These are phyloP conservation scores for Sclerodermus sp. DNA, from an alignment of 2,888 invertebrate species.

Conservation along the genomic window DNA sequence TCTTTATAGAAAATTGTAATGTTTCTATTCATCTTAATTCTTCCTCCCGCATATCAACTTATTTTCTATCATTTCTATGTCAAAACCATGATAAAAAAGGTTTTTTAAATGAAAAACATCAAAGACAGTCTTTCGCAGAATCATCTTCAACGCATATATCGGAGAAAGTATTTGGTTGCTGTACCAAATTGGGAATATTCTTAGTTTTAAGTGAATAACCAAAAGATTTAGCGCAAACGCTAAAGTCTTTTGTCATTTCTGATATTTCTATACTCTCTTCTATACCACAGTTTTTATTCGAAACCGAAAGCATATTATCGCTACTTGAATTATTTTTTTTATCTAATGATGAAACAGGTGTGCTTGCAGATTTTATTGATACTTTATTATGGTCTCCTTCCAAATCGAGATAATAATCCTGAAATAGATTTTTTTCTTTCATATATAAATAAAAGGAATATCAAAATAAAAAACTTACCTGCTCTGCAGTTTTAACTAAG, in stretches of 20 bases:
- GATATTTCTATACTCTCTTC: slow-evolving; percentile 46
- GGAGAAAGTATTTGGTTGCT: slow-evolving; percentile 26
- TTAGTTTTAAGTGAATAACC: slow-evolving; percentile 40
- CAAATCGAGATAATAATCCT: slow-evolving; percentile 53
- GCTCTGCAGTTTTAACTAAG: slow-evolving; percentile 1
- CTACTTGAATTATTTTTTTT: slow-evolving; percentile 30
- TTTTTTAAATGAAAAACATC: slow-evolving; percentile 44
- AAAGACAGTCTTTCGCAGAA: slow-evolving; percentile 49
- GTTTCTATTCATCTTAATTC: slow-evolving; percentile 4
- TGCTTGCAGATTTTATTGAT: slow-evolving; percentile 59
- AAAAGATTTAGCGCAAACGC: slow-evolving; percentile 48
- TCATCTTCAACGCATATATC: slow-evolving; percentile 46
- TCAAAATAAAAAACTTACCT: slow-evolving; percentile 9
- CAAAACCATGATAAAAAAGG: slow-evolving; percentile 35
- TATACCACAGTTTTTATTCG: slow-evolving; percentile 31
- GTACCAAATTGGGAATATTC: slow-evolving; percentile 26
- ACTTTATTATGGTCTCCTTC: slow-evolving; percentile 51
- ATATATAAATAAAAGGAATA: background rate
- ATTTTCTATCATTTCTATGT: slow-evolving; percentile 4
- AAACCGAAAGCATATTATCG: slow-evolving; percentile 34
- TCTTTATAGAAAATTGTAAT: slow-evolving; percentile 15
- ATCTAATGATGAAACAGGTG: slow-evolving; percentile 62
- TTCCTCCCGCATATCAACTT: background rate
- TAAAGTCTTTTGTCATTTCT: slow-evolving; percentile 50
- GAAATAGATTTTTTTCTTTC: slow-evolving; percentile 8